A percentile compares a stretch with the other conserved stretches of the same genome.
Conservation (phyloP, 2,888 invertebrate genomes). For the Lamproptera curius region DNA sequence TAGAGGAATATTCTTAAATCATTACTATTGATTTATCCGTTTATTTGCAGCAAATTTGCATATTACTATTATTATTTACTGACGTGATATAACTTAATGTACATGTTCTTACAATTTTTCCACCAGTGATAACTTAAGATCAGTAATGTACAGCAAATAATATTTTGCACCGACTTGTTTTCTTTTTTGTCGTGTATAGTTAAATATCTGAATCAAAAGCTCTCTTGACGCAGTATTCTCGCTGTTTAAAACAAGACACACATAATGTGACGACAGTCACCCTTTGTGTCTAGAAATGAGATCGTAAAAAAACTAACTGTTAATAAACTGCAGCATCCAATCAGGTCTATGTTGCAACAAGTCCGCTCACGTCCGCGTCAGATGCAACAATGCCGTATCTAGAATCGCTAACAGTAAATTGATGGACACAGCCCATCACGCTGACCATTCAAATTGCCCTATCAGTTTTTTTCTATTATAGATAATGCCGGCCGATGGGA, state of each 20-base stretch:
- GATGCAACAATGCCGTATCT: constrained; percentile 19
- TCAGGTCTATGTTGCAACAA: constrained; percentile 11
- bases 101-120: too few relatives aligned
- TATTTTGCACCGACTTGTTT: background rate
- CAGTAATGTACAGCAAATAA: background rate
- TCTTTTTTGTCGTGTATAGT: background rate
- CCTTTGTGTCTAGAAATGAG: background rate
- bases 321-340: constrained; percentile 8
- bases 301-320: constrained; percentile 13
- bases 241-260: too few relatives aligned
- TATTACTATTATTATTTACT: too few relatives aligned
- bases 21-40: too few relatives aligned
- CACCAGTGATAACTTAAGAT: too few relatives aligned
- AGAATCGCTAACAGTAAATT: constrained; percentile 25
- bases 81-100: too few relatives aligned
- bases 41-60: too few relatives aligned
- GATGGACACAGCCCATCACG: constrained; percentile 26
- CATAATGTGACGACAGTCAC: background rate
- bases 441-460: constrained; percentile 19
- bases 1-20: too few relatives aligned
- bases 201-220: background rate
- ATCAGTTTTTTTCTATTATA: constrained; percentile 6
- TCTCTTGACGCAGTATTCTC: background rate
- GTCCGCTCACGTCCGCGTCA: constrained; percentile 5
- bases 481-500: constrained; percentile 5